Base-by-base conservation (phyloP, 2,113 vertebrate genomes). In the Natator depressus region DNA sequence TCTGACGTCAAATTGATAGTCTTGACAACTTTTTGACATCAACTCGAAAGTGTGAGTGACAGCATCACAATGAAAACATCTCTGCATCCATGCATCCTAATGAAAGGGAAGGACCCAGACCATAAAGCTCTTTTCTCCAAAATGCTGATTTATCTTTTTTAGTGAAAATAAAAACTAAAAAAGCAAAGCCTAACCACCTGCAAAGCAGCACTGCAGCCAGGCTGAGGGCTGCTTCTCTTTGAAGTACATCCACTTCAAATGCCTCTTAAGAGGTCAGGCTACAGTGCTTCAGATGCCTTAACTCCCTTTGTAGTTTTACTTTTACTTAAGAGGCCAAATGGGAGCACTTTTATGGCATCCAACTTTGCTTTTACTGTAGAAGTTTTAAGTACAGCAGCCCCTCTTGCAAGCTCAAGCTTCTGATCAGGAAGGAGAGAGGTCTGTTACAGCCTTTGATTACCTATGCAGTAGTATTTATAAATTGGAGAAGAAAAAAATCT, bases 61-160 rank as follows among this genome's bases (percentile, higher is more conserved):
- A 0, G 16, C 81, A 84, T 54, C 10, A 4, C 0, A 2, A 17
- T 35, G 62, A 50, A 91, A 38, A 59, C 2, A 24, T 4, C 55
- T 49, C 42, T 29, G 29, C 47, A 35, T 0, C 0, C 53, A 84
- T 0, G 0, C 29, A 22, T 0, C 0, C 4, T 6, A 80, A 49
- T 11, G 9, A 27, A 95, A 62, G 55, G 55, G 55, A 84, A 53
- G 65, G 86, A 46, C 12, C 35, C 0, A 12, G 1, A 55, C 82
- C 51, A 89, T 1, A 31, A 1, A 93, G 27, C 76, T 80, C 46
- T 47, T 62, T 93, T 89, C 87, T 90, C 91, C 7, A 85, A 93
- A 83, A 94, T 80, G 19, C 3, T 17, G 75, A 93, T 75, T 91
- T 57, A 92, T 55, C 55, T 82, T 91, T 91, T 94, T 90, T 29